Percentiles rank a stretch among this genome's conserved stretches.
Evolutionary conservation across 2,113 vertebrate genomes (phyloP).

Genomic region (Montifringilla adamsi): DNA sequence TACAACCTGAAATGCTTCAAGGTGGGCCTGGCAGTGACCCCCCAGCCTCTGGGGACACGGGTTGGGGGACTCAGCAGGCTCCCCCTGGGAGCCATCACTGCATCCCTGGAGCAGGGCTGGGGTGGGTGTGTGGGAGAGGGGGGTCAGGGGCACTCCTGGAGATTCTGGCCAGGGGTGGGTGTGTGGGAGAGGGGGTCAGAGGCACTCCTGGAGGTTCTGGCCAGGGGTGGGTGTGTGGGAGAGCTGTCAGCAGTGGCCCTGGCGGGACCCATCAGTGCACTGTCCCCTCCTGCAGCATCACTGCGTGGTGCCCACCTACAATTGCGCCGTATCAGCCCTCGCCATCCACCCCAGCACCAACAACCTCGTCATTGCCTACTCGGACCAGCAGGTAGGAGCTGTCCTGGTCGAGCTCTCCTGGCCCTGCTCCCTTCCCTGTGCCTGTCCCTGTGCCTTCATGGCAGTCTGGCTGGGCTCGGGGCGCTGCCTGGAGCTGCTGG

Average conservation of each 20-base stretch:
- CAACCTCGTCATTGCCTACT: constrained; percentile 83
- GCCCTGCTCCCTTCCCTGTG: fast-evolving
- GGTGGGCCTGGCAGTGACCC: constrained; percentile 67
- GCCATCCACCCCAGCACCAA: constrained; percentile 84
- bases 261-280: fast-evolving
- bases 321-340: constrained; percentile 84
- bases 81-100: fast-evolving
- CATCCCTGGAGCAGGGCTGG: fast-evolving
- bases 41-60: fast-evolving
- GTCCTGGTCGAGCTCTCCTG: fast-evolving
- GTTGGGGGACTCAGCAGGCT: fast-evolving
- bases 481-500: fast-evolving
- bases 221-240: background rate
- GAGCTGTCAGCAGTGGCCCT: fast-evolving
- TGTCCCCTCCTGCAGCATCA: constrained; percentile 72
- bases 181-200: background rate
- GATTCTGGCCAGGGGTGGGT: background rate
- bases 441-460: background rate
- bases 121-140: background rate
- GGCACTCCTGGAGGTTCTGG: fast-evolving
- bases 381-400: constrained; percentile 88
- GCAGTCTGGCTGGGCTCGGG: fast-evolving
- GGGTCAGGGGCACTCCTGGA: fast-evolving
- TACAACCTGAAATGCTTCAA: constrained; percentile 81
- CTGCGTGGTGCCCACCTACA: constrained; percentile 83